Base-by-base conservation (phyloP, 2,888 invertebrate genomes). In the Pyrochroa serraticornis region DNA sequence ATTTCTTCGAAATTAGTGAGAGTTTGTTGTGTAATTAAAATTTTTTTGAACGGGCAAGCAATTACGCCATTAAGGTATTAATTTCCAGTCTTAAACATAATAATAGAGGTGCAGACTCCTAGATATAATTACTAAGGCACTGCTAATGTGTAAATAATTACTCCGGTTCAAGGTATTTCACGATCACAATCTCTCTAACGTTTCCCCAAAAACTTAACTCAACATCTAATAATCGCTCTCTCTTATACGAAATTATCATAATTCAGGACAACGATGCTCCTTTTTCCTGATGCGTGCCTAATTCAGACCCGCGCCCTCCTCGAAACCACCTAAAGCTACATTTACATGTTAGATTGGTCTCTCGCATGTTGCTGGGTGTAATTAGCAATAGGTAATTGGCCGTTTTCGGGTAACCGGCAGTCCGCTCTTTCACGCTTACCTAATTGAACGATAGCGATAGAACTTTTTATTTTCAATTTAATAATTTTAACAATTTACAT, bases 141-240 rank as follows among this genome's bases (percentile, higher is more conserved):
- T 72, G 77, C 77, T 79, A 79, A 79, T 79, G 79, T 78, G 78
- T 77, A 79, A 78, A 79, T 79, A 79, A 79, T 79, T 79, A 77
- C 76, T 61, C 51, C 60, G 67, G 72, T 75, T 73, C 76, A 74
- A 75, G 75, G 74, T 73, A 74, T 73, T 72, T 68, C 72, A 73
- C 72, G 76, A 75, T 76, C 71, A 62, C 72, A 75, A 76, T 77
- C 77, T 74, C 65, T 12, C 33, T 12, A n/a, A 34, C 33, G 12
- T 45, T 45, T 34, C 35, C 45, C 10, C 14, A 8, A 31, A 37
- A 13, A 39, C 13, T 9, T 13, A 13, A 39, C 8, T 12, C 39
- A 6, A 3, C n/a, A 10, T 12, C 39, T 22, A 22, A 22, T 22
- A 22, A 22, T 22, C 22, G 22, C 22, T 22, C 22, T 22, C 22